Percentiles rank a stretch among this genome's conserved stretches.
phyloP scores from a whole-genome alignment of 2,113 vertebrate genomes.

The Albula goreensis region DNA sequence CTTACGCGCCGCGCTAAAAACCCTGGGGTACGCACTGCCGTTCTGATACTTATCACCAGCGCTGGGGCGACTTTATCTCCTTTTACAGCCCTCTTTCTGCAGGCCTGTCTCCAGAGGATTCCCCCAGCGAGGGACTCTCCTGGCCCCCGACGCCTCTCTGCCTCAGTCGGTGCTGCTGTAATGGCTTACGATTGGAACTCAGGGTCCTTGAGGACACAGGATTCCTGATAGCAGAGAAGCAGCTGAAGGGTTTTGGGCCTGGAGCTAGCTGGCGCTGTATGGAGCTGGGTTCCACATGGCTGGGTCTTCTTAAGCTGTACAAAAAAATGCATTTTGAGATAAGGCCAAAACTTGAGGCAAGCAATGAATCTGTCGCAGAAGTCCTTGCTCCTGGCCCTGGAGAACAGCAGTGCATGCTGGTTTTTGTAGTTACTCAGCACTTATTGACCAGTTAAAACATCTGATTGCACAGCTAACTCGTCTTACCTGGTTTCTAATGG shows the following conservation, averaged over 20 bases:
- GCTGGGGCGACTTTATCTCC: constrained; percentile 1
- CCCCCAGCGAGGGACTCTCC: background rate
- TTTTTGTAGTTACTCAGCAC: no score
- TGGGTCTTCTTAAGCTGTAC: background rate
- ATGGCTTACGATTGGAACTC: background rate
- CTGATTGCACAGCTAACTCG: no score
- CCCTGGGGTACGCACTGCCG: background rate
- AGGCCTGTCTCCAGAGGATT: background rate
- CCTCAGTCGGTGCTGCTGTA: background rate
- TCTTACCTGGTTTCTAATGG: no score
- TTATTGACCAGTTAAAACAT: no score
- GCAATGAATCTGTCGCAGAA: background rate
- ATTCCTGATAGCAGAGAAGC: no score
- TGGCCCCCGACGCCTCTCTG: background rate
- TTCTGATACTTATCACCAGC: constrained; percentile 21
- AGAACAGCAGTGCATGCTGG: no score
- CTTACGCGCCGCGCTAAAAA: background rate
- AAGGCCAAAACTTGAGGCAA: background rate
- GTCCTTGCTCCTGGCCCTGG: no score
- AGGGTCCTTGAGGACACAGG: background rate
- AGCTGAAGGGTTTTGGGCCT: background rate
- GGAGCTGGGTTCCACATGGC: background rate
- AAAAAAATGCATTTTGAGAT: background rate
- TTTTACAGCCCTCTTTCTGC: background rate
- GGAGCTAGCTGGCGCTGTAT: background rate